These are phyloP conservation scores for Melolontha melolontha DNA, from an alignment of 2,888 invertebrate genomes.

Conservation along the genomic window DNA sequence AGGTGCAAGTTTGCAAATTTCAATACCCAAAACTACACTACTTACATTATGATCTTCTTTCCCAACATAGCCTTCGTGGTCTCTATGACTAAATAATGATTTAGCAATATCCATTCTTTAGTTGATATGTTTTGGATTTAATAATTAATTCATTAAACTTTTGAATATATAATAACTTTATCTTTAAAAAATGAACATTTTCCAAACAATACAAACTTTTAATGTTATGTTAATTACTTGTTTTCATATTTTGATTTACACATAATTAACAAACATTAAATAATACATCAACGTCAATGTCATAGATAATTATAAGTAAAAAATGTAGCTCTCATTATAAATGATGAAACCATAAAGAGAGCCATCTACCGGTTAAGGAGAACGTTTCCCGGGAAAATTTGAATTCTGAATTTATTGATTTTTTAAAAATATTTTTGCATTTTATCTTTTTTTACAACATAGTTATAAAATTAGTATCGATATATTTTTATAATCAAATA, in stretches of 20 bases:
- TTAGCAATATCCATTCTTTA: conserved; percentile 88
- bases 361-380: too few species aligned
- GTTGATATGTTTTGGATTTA: neutral
- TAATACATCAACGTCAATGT: conserved; percentile 17
- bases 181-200: neutral
- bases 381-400: too few species aligned
- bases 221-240: neutral
- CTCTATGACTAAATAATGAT: conserved; percentile 86
- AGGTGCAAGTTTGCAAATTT: neutral
- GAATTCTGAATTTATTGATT: too few species aligned
- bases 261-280: neutral
- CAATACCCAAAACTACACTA: conserved; percentile 44
- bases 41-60: conserved; percentile 83
- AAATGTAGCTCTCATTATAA: too few species aligned
- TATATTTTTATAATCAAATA: too few species aligned
- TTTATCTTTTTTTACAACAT: too few species aligned
- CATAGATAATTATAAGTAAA: too few species aligned
- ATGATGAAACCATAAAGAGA: too few species aligned
- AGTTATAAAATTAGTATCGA: too few species aligned
- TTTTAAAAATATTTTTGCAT: too few species aligned
- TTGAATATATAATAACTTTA: neutral
- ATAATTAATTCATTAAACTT: neutral
- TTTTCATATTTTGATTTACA: conserved; percentile 14
- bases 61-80: conserved; percentile 91
- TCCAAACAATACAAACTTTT: neutral